These are phyloP conservation scores for Aquatica leii DNA, from an alignment of 2,888 invertebrate species.

Conservation along the genomic window DNA sequence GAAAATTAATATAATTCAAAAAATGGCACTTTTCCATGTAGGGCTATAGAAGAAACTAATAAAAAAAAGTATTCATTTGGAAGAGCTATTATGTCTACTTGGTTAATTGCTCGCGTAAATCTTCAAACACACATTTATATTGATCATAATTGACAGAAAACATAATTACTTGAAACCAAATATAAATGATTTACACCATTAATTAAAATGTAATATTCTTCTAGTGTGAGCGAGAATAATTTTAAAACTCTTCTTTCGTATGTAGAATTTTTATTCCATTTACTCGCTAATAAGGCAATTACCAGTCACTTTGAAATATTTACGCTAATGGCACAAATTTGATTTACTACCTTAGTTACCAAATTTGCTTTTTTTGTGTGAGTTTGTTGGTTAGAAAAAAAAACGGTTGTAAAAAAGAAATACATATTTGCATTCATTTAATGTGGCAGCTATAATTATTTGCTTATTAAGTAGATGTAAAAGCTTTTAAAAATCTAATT, in stretches of 20 bases:
- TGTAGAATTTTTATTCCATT: constrained; percentile 14
- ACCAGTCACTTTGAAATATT: constrained; percentile 15
- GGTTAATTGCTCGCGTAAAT: constrained; percentile 3
- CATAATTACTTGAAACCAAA: neutral
- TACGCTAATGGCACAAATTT: constrained; percentile 8
- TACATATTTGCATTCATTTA: too few relatives aligned
- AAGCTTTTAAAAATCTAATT: neutral
- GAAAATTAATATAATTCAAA: too few relatives aligned
- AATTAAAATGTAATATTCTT: neutral
- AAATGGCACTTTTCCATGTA: too few relatives aligned
- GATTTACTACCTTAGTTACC: neutral
- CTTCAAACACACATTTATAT: constrained; percentile 10
- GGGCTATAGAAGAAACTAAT: too few relatives aligned
- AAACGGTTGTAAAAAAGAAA: too few relatives aligned
- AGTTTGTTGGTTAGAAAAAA: too few relatives aligned
- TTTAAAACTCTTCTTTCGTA: neutral
- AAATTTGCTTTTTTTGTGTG: neutral
- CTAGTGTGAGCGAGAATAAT: neutral
- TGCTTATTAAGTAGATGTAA: neutral
- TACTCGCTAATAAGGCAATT: constrained; percentile 16
- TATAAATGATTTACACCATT: constrained; percentile 6
- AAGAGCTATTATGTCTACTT: neutral
- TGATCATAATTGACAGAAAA: constrained; percentile 10
- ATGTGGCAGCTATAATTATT: too few relatives aligned
- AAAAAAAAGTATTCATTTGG: too few relatives aligned